Conservation (phyloP, 2,888 invertebrate genomes). For the Hirtodrosophila cameraria region DNA sequence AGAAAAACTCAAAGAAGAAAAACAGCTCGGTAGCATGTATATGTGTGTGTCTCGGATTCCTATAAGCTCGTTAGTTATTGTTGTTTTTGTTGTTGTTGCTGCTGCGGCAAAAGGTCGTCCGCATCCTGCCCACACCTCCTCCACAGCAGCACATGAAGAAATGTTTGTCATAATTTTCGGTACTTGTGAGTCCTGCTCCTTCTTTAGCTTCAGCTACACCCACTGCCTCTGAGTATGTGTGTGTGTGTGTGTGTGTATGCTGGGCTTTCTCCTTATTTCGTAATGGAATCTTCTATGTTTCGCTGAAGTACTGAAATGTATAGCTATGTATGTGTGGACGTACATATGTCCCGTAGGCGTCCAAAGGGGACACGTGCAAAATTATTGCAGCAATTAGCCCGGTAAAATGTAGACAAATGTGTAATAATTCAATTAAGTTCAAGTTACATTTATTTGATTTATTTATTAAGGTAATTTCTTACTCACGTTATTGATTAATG, state of each 20-base stretch:
- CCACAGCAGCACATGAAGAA: constrained; percentile 40
- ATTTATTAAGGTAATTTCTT: constrained; percentile 57
- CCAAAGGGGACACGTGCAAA: constrained; percentile 63
- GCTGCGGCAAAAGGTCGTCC: constrained; percentile 67
- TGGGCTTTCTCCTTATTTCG: constrained; percentile 42
- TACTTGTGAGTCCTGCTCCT: constrained; percentile 55
- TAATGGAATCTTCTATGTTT: constrained; percentile 47
- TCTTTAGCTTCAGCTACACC: neutral
- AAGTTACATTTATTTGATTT: constrained; percentile 76
- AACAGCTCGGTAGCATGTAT: constrained; percentile 13
- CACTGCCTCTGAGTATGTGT: constrained; percentile 5
- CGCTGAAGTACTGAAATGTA: constrained; percentile 49
- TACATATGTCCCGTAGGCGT: constrained; percentile 34
- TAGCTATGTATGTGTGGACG: constrained; percentile 10
- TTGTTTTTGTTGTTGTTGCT: constrained; percentile 19
- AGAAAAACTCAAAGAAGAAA: constrained; percentile 45
- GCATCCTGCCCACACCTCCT: constrained; percentile 24
- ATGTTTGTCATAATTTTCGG: constrained; percentile 77
- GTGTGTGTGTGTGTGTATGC: constrained; percentile 8
- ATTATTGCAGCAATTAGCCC: constrained; percentile 77
- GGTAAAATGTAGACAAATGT: constrained; percentile 72
- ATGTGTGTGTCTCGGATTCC: constrained; percentile 30
- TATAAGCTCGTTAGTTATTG: constrained; percentile 72
- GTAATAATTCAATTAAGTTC: constrained; percentile 78
- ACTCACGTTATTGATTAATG: constrained; percentile 35